phyloP scores from a whole-genome alignment of 2,797 vertebrate genomes.

The Sebastes kiyomatsui region DNA sequence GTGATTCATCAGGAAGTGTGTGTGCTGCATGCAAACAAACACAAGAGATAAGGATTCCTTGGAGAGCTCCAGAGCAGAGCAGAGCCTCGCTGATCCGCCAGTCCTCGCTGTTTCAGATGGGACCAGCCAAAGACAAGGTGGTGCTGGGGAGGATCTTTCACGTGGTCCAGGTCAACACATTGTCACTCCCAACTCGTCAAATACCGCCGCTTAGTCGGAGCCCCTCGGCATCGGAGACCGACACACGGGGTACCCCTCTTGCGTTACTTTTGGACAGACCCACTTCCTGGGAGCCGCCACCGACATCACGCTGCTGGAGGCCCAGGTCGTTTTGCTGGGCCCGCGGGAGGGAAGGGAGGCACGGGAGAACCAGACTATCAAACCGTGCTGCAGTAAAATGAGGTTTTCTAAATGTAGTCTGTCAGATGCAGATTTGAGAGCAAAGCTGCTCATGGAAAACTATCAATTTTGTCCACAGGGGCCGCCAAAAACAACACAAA shows the following conservation, averaged over 20 bases:
- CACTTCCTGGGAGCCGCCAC: background rate
- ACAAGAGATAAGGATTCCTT: background rate
- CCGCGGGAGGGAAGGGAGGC: background rate
- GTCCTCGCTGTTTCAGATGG: no score
- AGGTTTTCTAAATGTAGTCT: background rate
- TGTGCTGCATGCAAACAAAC: slow-evolving; percentile 20
- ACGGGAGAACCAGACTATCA: background rate
- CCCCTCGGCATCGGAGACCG: no score
- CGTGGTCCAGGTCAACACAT: no score
- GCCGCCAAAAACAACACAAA: background rate
- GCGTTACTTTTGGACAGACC: no score
- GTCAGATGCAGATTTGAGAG: background rate
- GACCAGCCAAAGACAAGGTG: no score
- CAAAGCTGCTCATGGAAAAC: background rate
- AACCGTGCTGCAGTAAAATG: background rate
- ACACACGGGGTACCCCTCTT: no score
- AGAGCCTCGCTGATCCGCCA: no score
- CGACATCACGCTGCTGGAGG: background rate
- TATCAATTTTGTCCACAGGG: background rate
- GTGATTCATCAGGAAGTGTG: slow-evolving; percentile 19
- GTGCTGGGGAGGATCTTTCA: no score
- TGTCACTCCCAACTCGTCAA: no score
- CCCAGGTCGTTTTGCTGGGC: background rate
- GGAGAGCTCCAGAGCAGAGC: background rate
- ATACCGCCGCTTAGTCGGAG: no score